Conservation (phyloP, 2,113 vertebrate species). For the Pipa parva region DNA sequence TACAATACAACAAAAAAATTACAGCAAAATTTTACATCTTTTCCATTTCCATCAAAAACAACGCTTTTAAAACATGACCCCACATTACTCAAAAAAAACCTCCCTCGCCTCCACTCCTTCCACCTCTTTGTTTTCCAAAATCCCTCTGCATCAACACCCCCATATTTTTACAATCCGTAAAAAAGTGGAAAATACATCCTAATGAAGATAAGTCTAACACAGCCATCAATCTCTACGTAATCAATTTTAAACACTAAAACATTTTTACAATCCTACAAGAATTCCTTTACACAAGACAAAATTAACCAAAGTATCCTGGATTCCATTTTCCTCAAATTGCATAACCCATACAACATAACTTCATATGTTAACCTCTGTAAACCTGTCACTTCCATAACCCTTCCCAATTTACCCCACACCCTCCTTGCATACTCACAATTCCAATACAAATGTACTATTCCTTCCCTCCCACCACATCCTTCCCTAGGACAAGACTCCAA, state of each 20-base stretch:
- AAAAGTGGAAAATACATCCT: neutral
- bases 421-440: neutral
- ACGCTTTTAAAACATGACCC: too few species aligned
- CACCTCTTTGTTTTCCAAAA: neutral
- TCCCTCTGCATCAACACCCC: neutral
- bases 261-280: neutral
- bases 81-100: too few species aligned
- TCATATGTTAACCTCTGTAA: neutral
- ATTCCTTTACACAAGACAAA: neutral
- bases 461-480: neutral
- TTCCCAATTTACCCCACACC: neutral
- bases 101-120: neutral
- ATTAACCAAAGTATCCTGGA: neutral
- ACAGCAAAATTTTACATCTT: too few species aligned
- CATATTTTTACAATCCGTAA: neutral
- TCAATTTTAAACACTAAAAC: neutral
- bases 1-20: too few species aligned
- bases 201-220: neutral
- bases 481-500: neutral
- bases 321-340: neutral
- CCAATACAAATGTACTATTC: neutral
- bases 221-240: neutral
- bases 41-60: too few species aligned
- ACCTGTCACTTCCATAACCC: neutral
- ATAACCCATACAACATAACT: neutral